Percentiles rank a stretch among this genome's conserved stretches.
phyloP scores from a whole-genome alignment of 1,140 invertebrate genomes.

The Eubasilissa regina region DNA sequence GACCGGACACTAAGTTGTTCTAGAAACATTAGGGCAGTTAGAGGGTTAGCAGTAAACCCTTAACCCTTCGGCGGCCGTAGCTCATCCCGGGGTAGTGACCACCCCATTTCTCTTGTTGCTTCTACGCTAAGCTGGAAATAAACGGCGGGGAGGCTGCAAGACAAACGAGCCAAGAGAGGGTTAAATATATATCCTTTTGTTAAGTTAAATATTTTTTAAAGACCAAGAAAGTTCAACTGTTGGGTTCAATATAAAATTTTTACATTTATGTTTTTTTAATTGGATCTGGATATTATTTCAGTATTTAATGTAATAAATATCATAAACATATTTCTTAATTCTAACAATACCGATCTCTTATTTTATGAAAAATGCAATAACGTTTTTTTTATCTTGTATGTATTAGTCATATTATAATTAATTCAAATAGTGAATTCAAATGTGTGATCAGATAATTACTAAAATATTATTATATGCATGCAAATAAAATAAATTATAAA shows the following conservation, averaged over 20 bases:
- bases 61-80: slow-evolving; percentile 54
- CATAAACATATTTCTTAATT: too few species aligned
- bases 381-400: too few species aligned
- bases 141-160: slow-evolving; percentile 48
- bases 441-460: too few species aligned
- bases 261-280: too few species aligned
- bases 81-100: slow-evolving; percentile 46
- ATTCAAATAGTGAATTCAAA: too few species aligned
- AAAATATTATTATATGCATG: too few species aligned
- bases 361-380: too few species aligned
- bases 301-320: too few species aligned
- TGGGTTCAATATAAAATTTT: background rate
- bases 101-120: slow-evolving; percentile 49
- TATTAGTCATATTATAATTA: too few species aligned
- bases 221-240: background rate
- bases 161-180: slow-evolving; percentile 46
- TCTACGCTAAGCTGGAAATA: slow-evolving; percentile 55
- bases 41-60: slow-evolving; percentile 59
- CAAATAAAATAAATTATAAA: too few species aligned
- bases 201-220: background rate
- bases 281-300: too few species aligned
- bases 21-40: slow-evolving; percentile 60
- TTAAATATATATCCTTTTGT: slow-evolving; percentile 37
- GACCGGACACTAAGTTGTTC: slow-evolving; percentile 53
- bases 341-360: too few species aligned